Evolutionary conservation across 2,797 vertebrate genomes (phyloP).

Genomic region (Moxostoma hubbsi): DNA sequence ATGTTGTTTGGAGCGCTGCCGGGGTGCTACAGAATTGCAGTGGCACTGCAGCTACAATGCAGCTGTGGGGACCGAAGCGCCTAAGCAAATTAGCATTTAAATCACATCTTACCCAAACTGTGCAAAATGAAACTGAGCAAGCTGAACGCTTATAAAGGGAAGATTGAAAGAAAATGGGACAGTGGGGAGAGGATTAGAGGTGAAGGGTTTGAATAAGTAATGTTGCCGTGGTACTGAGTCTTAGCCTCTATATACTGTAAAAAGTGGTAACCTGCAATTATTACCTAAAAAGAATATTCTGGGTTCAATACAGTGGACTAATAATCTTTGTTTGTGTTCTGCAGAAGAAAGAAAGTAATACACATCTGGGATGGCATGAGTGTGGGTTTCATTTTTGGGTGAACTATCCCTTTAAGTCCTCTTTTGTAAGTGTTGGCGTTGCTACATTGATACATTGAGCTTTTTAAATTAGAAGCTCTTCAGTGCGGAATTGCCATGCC

Average conservation of each 20-base stretch:
- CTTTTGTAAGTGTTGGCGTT: too few relatives aligned
- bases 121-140: constrained; percentile 58
- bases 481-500: background rate
- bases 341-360: too few relatives aligned
- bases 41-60: constrained; percentile 29
- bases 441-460: background rate
- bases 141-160: constrained; percentile 21
- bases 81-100: constrained; percentile 63
- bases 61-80: constrained; percentile 22
- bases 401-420: background rate
- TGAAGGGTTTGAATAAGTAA: constrained; percentile 3
- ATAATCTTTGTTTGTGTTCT: too few relatives aligned
- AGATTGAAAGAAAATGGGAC: constrained; percentile 29
- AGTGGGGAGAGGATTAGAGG: background rate
- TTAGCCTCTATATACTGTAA: background rate
- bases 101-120: constrained; percentile 54
- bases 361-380: too few relatives aligned
- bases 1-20: constrained; percentile 27
- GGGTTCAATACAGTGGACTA: too few relatives aligned
- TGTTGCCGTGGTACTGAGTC: background rate
- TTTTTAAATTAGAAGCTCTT: background rate
- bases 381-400: too few relatives aligned
- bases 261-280: too few relatives aligned
- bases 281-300: too few relatives aligned
- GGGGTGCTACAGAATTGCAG: constrained; percentile 18